Percentiles rank a stretch among this genome's conserved stretches.
These are phyloP conservation scores for Reticulitermes lucifugus DNA, from an alignment of 2,888 invertebrate species.

Conservation along the genomic window DNA sequence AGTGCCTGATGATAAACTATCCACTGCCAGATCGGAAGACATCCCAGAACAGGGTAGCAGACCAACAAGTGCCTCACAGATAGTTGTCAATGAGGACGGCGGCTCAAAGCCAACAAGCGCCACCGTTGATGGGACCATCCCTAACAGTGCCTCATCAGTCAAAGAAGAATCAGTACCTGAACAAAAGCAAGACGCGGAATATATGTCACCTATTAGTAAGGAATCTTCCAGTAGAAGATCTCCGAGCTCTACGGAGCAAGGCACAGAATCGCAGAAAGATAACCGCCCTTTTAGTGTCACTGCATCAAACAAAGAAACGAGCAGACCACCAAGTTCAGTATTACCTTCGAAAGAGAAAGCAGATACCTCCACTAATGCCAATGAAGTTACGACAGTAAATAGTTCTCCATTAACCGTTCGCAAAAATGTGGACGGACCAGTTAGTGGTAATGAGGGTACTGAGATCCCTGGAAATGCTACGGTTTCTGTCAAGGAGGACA, in stretches of 20 bases:
- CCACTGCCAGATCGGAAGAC: slow-evolving; percentile 17
- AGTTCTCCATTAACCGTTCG: background rate
- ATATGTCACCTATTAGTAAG: background rate
- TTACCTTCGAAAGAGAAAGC: background rate
- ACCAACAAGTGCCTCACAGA: slow-evolving; percentile 39
- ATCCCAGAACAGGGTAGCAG: background rate
- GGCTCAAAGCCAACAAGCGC: background rate
- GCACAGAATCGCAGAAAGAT: background rate
- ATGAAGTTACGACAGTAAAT: background rate
- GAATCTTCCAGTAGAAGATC: background rate
- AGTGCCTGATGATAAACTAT: slow-evolving; percentile 19
- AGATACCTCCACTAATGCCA: background rate
- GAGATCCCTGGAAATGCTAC: background rate
- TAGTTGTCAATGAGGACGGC: background rate
- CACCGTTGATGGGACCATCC: background rate
- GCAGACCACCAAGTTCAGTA: background rate
- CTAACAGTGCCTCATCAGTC: background rate
- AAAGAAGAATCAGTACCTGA: slow-evolving; percentile 5
- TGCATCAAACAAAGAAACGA: background rate
- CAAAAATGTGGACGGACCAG: slow-evolving; percentile 11
- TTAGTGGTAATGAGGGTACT: background rate
- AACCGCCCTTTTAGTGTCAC: too few relatives aligned
- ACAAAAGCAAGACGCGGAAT: background rate
- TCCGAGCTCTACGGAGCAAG: background rate
- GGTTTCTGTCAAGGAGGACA: background rate